Evolutionary conservation across 2,888 invertebrate species (phyloP).

Genomic region (Cancer borealis): DNA sequence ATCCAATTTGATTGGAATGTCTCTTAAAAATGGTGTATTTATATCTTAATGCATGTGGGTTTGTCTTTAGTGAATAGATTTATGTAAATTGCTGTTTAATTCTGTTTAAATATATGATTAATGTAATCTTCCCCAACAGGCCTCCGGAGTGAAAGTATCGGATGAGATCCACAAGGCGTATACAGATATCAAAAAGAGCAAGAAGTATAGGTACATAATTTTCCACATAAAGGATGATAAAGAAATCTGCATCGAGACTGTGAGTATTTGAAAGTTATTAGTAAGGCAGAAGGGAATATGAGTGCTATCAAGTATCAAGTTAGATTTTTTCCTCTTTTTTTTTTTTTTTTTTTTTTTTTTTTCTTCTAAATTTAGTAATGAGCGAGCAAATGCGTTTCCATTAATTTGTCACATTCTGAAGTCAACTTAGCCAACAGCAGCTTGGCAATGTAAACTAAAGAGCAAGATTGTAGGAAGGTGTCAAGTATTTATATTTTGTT

Average conservation of each 20-base stretch:
- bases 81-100: not conserved
- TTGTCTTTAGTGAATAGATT: not conserved
- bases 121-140: slow-evolving; percentile 81
- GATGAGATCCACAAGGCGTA: slow-evolving; percentile 96
- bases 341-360: not conserved
- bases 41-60: not conserved
- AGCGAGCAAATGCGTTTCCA: not conserved
- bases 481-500: not conserved
- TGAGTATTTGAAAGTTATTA: slow-evolving; percentile 82
- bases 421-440: not conserved
- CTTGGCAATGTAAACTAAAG: slow-evolving; percentile 75
- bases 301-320: not conserved
- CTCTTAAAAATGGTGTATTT: not conserved
- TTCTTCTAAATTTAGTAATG: not conserved
- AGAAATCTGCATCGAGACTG: slow-evolving; percentile 96
- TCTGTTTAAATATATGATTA: not conserved
- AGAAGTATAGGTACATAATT: slow-evolving; percentile 97
- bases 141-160: slow-evolving; percentile 97
- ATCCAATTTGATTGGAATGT: not conserved
- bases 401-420: not conserved
- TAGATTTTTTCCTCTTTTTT: no score
- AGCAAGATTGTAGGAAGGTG: not conserved
- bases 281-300: not conserved
- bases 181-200: slow-evolving; percentile 98
- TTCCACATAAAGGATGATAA: slow-evolving; percentile 97